Base-by-base conservation (phyloP, 1,140 invertebrate species). In the Coptotermes formosanus region DNA sequence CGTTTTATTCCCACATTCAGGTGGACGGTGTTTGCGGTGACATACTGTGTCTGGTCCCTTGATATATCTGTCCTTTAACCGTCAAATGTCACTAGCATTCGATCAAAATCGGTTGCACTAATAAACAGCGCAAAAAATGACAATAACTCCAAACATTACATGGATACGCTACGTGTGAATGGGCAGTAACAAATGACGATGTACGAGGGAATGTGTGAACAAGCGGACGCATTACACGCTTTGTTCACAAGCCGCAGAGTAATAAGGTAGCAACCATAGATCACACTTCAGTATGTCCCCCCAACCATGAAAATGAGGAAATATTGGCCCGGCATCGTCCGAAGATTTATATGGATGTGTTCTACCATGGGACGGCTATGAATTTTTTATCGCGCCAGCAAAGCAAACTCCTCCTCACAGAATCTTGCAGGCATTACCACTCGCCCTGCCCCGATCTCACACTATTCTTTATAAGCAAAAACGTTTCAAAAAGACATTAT, bases 251-350 rank as follows among this genome's bases (percentile, higher is more conserved):
- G 25, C 64, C 64, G 14, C 64, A 75, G 2, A 7, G 64, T 75
- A 75, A 75, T 75, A 75, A 75, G 25, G 64, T 75, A 16, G 25
- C 64, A 25, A 30, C 64, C 64, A 75, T 75, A 75, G n/a, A 75
- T 75, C 64, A 75, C 64, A 75, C 64, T 75, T 75, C 64, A 75
- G 64, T 75, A 75, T n/a, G 64, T 75, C 64, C 64, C 30, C n/a
- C 64, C 25, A 30, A n/a, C 64, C 25, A 75, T 25, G 64, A 75
- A 75, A 75, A 75, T 75, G 9, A 75, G n/a, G 64, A 75, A 75
- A 75, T 75, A 75, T 75, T 75, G 64, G 25, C 64, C 64, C 25
- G 19, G 64, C 25, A 75, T 75, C 64, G 25, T 75, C 64, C 25
- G 30, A 3, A 75, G 25, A 75, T 75, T 30, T 75, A 75, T 75